Percentiles rank a stretch among this genome's conserved stretches.
These are phyloP conservation scores for Lepisosteus osseus DNA, from an alignment of 2,113 vertebrate genomes.

Conservation along the genomic window DNA sequence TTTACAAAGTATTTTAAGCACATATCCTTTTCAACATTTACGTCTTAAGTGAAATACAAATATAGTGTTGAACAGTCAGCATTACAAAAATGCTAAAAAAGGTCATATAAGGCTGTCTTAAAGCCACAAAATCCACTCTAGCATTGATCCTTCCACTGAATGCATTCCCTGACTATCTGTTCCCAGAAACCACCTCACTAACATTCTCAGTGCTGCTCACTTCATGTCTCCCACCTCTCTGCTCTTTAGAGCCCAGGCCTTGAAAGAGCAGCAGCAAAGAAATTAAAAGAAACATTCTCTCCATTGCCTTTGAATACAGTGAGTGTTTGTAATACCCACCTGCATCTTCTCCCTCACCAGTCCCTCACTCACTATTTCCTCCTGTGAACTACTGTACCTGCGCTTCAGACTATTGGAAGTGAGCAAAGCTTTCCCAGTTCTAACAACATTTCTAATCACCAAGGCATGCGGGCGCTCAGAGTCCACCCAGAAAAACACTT, in stretches of 20 bases:
- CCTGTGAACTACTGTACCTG: conserved; percentile 35
- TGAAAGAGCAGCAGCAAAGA: conserved; percentile 41
- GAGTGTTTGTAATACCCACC: conserved; percentile 51
- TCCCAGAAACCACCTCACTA: conserved; percentile 43
- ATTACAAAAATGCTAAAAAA: conserved; percentile 67
- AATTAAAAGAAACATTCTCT: conserved; percentile 58
- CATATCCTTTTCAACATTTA: conserved; percentile 36
- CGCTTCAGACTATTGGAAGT: conserved; percentile 41
- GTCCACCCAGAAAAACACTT: conserved; percentile 38
- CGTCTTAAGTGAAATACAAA: conserved; percentile 66
- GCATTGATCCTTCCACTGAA: not conserved
- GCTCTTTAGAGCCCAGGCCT: not conserved
- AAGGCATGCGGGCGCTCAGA: conserved; percentile 56
- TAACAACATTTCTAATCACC: conserved; percentile 32
- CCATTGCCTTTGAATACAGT: conserved; percentile 46
- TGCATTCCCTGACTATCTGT: conserved; percentile 17
- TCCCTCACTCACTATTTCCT: conserved; percentile 46
- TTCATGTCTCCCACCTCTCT: not conserved
- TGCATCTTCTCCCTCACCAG: conserved; percentile 52
- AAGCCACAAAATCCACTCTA: conserved; percentile 52
- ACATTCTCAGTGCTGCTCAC: conserved; percentile 38
- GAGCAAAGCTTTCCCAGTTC: conserved; percentile 66
- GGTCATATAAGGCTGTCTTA: conserved; percentile 68
- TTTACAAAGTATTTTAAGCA: conserved; percentile 43
- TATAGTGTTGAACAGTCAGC: conserved; percentile 71